Evolutionary conservation across 2,888 invertebrate genomes (phyloP).

Genomic region (Amphipoea lucens): DNA sequence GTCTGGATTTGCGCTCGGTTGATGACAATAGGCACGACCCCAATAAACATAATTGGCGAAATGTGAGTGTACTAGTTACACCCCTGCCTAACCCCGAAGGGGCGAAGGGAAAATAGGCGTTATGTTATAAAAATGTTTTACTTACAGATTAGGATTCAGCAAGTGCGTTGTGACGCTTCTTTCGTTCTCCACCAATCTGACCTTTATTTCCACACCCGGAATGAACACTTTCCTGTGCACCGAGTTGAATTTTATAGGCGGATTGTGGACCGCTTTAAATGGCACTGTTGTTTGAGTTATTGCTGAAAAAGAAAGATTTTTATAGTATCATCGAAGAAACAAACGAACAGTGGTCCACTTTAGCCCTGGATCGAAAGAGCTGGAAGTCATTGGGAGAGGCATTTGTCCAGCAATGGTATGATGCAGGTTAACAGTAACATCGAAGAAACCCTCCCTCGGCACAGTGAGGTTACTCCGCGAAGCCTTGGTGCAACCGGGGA

Average conservation of each 20-base stretch:
- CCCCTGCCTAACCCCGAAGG: neutral
- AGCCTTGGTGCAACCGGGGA: no score
- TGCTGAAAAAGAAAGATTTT: conserved; percentile 72
- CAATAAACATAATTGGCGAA: neutral
- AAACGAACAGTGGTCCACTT: neutral
- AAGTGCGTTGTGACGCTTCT: conserved; percentile 95
- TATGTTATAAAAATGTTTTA: neutral
- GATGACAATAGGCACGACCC: neutral
- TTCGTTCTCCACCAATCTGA: conserved; percentile 94
- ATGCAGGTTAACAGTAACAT: neutral
- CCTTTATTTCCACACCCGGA: conserved; percentile 94
- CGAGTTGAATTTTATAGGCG: conserved; percentile 93
- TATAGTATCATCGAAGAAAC: neutral
- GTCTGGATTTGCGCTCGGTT: no score
- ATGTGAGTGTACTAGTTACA: neutral
- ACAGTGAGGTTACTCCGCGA: neutral
- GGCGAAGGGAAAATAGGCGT: neutral
- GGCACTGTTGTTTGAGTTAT: conserved; percentile 85
- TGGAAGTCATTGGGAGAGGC: neutral
- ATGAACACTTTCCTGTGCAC: conserved; percentile 95
- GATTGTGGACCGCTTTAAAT: conserved; percentile 92
- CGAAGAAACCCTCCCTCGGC: neutral
- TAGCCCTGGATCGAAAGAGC: neutral
- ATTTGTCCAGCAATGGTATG: neutral
- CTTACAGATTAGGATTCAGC: conserved; percentile 97